phyloP scores from a whole-genome alignment of 2,113 vertebrate genomes.

The Vombatus ursinus region DNA sequence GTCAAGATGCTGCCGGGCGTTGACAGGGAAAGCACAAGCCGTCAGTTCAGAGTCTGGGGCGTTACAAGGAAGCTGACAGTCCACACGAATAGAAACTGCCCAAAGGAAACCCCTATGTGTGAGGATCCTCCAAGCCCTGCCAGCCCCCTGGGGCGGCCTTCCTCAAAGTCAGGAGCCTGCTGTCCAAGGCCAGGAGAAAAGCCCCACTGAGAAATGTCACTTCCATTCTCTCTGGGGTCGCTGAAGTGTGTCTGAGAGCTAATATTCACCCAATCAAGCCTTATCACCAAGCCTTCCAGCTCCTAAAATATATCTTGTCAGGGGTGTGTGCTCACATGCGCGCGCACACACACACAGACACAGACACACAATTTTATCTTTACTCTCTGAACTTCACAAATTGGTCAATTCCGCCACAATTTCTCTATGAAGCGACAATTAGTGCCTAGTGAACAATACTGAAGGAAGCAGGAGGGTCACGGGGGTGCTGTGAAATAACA shows the following conservation, averaged over 20 bases:
- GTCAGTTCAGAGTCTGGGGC: not conserved
- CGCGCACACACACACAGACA: rapidly evolving
- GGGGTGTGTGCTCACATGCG: not conserved
- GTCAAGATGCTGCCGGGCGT: not conserved
- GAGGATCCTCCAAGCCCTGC: conserved; percentile 19
- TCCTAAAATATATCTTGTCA: conserved; percentile 50
- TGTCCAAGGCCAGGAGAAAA: conserved; percentile 70
- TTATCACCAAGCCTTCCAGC: conserved; percentile 78
- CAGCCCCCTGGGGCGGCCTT: conserved; percentile 1
- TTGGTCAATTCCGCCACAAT: not conserved
- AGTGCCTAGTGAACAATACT: no score
- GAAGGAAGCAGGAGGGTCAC: not conserved
- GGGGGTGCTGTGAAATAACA: not conserved
- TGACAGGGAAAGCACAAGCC: not conserved
- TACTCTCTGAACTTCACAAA: not conserved
- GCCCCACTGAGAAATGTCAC: conserved; percentile 75
- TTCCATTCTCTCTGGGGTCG: conserved; percentile 72
- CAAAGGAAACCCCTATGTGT: conserved; percentile 17
- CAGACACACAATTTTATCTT: no score
- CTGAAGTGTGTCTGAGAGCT: no score
- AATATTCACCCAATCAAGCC: no score
- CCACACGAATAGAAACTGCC: rapidly evolving
- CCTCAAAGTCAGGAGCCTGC: conserved; percentile 19
- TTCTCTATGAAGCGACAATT: not conserved
- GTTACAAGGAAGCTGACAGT: conserved; percentile 13